Base-by-base conservation (phyloP, 35 echinoderm and acorn worm species). In the Apostichopus californicus region DNA sequence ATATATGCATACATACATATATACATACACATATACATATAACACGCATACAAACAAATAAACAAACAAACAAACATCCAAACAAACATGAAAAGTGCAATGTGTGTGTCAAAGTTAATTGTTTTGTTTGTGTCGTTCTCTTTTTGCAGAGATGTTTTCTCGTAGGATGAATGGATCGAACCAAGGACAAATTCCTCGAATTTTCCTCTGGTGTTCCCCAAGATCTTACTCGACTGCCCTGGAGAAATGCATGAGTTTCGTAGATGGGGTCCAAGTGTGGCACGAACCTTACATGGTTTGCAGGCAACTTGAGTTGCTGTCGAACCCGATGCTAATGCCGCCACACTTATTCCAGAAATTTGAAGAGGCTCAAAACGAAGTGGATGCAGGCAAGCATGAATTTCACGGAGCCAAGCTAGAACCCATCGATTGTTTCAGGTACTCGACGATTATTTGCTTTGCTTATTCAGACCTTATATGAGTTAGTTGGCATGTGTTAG, bases 161-260 rank as follows among this genome's bases (percentile, higher is more conserved):
- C 86, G 86, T 15, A 89, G 63, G 18, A 91, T 91, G 89, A 91
- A 91, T 59, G 77, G 77, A 53, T 57, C 89, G 1, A 79, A 91
- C n/a, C 72, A 91, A 79, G 73, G n/a, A 5, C 72, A 91, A 26
- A 72, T 89, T 10, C 71, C 89, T 58, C 81, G 91, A 8, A 92
- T 94, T 12, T 94, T 94, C 57, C 93, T 94, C n/a, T 94, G 93
- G 93, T 94, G 93, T 79, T 80, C 73, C 56, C 93, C 93, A 14
- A 55, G 93, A 18, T 70, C 87, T 13, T 73, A 80, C 14, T 94
- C 93, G 5, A 94, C 93, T 4, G 93, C 87, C 54, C 78, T 94
- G 1, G 72, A 84, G 8, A 94, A 94, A 82, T 94, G 93, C 63
- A 63, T 94, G 86, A 94, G 93, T 82, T 94, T 94, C 52, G 87